Evolutionary conservation across 2,113 vertebrate genomes (phyloP).

Genomic region (Mus spicilegus): DNA sequence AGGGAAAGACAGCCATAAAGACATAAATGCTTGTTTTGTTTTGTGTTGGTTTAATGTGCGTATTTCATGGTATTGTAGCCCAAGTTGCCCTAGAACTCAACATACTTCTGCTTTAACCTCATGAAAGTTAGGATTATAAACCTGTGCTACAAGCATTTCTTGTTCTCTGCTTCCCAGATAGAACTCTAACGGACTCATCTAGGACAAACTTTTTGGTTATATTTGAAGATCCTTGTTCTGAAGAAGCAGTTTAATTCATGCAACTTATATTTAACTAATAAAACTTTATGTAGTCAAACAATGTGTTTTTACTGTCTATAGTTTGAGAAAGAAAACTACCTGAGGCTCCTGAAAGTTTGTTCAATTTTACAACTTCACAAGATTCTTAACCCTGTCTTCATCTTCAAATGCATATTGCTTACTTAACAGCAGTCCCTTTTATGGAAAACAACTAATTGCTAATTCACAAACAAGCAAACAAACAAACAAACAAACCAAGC

Average conservation of each 20-base stretch:
- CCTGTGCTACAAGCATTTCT: neutral
- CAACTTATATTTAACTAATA: neutral
- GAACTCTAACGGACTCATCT: neutral
- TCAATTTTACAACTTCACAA: neutral
- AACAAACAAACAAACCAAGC: neutral
- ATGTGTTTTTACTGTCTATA: neutral
- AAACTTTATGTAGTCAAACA: neutral
- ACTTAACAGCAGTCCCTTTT: neutral
- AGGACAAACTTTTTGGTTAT: neutral
- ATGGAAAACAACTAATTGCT: neutral
- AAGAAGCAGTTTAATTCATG: neutral
- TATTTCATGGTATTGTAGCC: neutral
- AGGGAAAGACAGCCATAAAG: no score
- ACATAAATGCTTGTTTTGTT: neutral
- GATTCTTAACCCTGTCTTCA: neutral
- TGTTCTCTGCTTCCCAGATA: neutral
- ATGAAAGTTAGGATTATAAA: neutral
- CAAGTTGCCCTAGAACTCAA: neutral
- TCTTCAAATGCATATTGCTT: neutral
- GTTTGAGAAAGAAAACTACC: neutral
- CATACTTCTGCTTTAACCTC: neutral
- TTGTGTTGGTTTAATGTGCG: neutral
- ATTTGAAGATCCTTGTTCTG: neutral
- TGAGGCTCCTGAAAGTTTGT: neutral
- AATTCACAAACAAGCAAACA: neutral